phyloP scores from a whole-genome alignment of 1,140 invertebrate species.

The Drosophila eugracilis region DNA sequence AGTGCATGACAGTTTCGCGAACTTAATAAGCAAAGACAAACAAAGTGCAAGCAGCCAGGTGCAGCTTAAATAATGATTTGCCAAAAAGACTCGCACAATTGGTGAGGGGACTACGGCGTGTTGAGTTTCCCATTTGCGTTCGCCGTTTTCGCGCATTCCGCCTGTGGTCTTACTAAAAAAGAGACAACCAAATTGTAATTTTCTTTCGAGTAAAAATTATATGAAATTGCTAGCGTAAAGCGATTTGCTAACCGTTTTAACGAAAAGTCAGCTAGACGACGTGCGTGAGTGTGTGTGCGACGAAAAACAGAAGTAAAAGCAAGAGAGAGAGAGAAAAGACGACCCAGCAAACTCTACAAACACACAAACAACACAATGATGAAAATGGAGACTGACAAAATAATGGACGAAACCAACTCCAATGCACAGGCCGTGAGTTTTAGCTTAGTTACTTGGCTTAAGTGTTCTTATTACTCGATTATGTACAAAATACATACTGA shows the following conservation, averaged over 20 bases:
- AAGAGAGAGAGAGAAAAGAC: constrained; percentile 23
- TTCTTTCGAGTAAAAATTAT: constrained; percentile 39
- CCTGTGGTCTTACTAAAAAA: constrained; percentile 39
- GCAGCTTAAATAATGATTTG: constrained; percentile 22
- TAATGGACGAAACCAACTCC: constrained; percentile 85
- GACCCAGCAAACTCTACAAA: constrained; percentile 68
- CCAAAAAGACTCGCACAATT: background rate
- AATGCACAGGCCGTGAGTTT: constrained; percentile 83
- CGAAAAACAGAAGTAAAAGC: constrained; percentile 20
- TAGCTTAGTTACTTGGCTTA: constrained; percentile 8
- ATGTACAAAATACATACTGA: constrained; percentile 10
- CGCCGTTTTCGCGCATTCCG: constrained; percentile 32
- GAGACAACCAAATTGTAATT: constrained; percentile 46
- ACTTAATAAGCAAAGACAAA: background rate
- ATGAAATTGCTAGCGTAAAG: constrained; percentile 9
- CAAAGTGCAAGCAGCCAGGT: background rate
- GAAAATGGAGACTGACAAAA: constrained; percentile 86
- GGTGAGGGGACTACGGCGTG: constrained; percentile 26
- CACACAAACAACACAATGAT: constrained; percentile 81
- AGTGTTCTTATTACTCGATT: constrained; percentile 31
- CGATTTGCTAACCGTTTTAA: constrained; percentile 1
- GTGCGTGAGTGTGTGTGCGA: constrained; percentile 29
- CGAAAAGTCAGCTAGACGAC: constrained; percentile 35
- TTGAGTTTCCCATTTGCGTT: constrained; percentile 32
- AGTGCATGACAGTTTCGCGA: constrained; percentile 4